These are phyloP conservation scores for Apostichopus japonicus DNA, from an alignment of 35 echinoderm and acorn worm species.

Conservation along the genomic window DNA sequence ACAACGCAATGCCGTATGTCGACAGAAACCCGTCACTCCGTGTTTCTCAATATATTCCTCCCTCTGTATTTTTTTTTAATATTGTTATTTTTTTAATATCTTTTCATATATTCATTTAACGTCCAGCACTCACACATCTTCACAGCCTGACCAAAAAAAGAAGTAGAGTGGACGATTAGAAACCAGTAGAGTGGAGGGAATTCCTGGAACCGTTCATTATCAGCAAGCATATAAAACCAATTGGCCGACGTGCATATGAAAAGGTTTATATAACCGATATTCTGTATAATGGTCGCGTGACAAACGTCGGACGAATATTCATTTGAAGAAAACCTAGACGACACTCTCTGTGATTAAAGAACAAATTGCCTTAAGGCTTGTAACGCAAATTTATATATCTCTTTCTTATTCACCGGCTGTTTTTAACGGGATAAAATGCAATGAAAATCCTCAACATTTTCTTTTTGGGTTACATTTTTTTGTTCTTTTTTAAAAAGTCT, in stretches of 20 bases:
- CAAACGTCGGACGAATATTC: constrained; percentile 8
- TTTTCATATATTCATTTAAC: no score
- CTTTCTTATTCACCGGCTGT: background rate
- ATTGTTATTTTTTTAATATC: no score
- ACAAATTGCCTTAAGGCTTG: constrained; percentile 1
- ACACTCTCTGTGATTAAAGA: background rate
- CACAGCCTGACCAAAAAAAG: background rate
- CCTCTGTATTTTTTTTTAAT: no score
- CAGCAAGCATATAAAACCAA: background rate
- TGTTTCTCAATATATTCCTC: no score
- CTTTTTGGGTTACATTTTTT: background rate
- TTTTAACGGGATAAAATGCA: background rate
- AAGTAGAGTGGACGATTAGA: background rate
- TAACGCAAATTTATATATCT: background rate
- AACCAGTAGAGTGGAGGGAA: background rate
- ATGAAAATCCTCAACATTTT: background rate
- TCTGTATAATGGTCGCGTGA: background rate
- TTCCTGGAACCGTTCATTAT: background rate
- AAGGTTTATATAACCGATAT: background rate
- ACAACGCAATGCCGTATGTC: no score
- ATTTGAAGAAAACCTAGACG: background rate
- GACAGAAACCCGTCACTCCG: no score
- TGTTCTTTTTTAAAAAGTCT: background rate
- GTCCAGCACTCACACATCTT: background rate
- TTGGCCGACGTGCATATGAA: background rate